phyloP scores from a whole-genome alignment of 2,113 vertebrate species.

The Crotalus helleri region DNA sequence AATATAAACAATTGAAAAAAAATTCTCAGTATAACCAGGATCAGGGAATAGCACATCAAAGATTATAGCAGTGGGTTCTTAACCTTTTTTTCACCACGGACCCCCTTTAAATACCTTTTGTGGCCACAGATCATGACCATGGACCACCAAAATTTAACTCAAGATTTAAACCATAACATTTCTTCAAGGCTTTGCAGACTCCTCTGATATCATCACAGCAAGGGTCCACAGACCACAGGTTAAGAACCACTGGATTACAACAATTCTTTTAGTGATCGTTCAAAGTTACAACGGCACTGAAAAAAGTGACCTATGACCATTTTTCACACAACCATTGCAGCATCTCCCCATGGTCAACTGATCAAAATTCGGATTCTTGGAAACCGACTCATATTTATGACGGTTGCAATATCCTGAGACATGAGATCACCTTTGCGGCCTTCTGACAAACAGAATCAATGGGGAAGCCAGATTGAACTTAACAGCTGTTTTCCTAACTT shows the following conservation, averaged over 20 bases:
- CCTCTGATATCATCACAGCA: not conserved
- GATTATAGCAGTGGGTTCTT: not conserved
- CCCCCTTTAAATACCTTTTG: not conserved
- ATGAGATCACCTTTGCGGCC: too few species aligned
- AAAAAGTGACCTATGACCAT: not conserved
- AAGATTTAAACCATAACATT: not conserved
- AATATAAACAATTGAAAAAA: not conserved
- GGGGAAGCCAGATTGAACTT: not conserved
- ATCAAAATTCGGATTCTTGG: too few species aligned
- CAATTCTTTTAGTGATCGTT: not conserved
- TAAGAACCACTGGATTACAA: not conserved
- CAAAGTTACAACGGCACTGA: not conserved
- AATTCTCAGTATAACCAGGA: not conserved
- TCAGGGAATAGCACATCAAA: not conserved
- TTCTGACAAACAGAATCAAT: not conserved
- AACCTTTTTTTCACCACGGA: not conserved
- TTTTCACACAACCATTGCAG: too few species aligned
- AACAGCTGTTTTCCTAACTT: not conserved
- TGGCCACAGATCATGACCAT: not conserved
- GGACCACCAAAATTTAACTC: not conserved
- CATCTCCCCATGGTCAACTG: too few species aligned
- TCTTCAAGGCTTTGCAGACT: not conserved
- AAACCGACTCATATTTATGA: too few species aligned
- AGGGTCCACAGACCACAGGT: not conserved
- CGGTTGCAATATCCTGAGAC: too few species aligned